phyloP scores from a whole-genome alignment of 2,113 vertebrate genomes.

The Muntiacus reevesi region DNA sequence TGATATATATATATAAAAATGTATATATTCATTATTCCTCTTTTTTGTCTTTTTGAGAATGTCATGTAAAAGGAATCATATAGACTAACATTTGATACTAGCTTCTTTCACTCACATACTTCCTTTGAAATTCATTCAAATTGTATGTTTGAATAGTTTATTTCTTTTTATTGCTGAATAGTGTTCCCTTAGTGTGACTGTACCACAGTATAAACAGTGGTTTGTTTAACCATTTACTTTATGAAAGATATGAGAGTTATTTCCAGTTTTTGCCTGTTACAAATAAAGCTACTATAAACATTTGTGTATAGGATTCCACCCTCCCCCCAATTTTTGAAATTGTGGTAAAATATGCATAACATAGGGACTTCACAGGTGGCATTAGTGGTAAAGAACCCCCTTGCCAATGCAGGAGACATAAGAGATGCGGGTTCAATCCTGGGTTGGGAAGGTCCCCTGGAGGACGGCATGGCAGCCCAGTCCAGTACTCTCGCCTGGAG shows the following conservation, averaged over 20 bases:
- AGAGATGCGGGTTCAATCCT: neutral
- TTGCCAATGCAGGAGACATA: neutral
- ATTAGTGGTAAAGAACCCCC: neutral
- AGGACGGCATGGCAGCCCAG: neutral
- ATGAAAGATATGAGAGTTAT: neutral
- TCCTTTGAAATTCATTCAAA: neutral
- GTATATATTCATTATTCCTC: neutral
- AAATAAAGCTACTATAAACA: neutral
- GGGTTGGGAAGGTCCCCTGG: neutral
- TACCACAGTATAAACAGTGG: neutral
- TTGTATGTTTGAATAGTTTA: neutral
- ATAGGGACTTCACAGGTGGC: neutral
- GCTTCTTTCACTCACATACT: neutral
- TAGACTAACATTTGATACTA: neutral
- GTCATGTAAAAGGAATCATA: neutral
- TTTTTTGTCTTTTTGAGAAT: slow-evolving; percentile 18
- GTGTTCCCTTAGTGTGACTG: neutral
- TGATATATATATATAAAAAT: neutral
- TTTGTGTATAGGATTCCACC: neutral
- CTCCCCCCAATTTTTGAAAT: neutral
- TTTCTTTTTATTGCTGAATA: neutral
- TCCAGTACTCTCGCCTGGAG: neutral
- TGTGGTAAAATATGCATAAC: neutral
- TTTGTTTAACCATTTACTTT: neutral
- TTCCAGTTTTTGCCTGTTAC: neutral